phyloP scores from a whole-genome alignment of 2,888 invertebrate species.

The Erpobdella octoculata region DNA sequence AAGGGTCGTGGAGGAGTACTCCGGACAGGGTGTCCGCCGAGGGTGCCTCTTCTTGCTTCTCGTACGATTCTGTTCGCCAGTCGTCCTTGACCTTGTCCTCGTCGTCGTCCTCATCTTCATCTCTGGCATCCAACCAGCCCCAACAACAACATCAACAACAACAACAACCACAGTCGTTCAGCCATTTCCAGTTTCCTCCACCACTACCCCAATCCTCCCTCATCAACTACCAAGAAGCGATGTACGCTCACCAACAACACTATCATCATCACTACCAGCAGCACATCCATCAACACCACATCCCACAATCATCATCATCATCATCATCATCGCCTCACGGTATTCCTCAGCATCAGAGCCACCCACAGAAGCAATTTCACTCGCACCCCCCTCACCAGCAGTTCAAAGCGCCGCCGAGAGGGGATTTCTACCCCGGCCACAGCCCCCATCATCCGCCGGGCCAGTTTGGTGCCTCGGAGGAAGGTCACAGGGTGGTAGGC shows the following conservation, averaged over 20 bases:
- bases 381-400: not conserved
- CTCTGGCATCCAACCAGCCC: not conserved
- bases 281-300: not conserved
- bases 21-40: not conserved
- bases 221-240: not conserved
- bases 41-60: not conserved
- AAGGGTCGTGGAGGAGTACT: not conserved
- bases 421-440: not conserved
- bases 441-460: too few relatives aligned
- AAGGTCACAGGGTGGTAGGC: too few relatives aligned
- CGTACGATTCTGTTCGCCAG: not conserved
- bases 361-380: not conserved
- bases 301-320: not conserved
- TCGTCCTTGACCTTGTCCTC: not conserved
- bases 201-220: not conserved
- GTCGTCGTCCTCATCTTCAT: not conserved
- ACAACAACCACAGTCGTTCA: not conserved
- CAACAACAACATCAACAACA: constrained; percentile 1
- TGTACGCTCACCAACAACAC: not conserved
- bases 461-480: too few relatives aligned
- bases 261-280: not conserved
- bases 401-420: not conserved
- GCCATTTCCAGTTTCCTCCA: not conserved
- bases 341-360: not conserved
- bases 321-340: not conserved